Evolutionary conservation across 2,113 vertebrate species (phyloP), one percentile per base, ranked within the genome.

Genomic region (Micronycteris hirsuta): DNA sequence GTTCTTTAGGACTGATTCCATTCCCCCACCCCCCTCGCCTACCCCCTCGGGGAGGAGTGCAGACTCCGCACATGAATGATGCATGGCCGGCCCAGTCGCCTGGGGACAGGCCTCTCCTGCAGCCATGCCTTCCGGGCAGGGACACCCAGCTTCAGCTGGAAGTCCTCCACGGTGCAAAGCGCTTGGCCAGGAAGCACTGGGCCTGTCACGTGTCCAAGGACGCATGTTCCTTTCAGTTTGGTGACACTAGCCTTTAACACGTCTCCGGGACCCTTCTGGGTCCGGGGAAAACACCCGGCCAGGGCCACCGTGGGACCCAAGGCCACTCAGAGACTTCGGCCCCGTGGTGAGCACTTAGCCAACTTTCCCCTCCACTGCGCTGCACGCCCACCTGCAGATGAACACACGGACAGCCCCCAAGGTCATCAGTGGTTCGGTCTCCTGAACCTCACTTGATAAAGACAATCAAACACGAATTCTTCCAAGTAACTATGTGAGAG

Each of bases 301-400:
- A 9, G 20, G 61, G 31, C 54, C 4, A 54, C 43, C 22, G 2
- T 31, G 5, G 65, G 1, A 0, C 16, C 67, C 47, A 4, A 2
- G 54, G 49, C 86, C 74, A 5, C 81, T 11, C 28, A 9, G 15
- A 7, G 63, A 8, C 38, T 11, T 4, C 10, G 20, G 41, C n/a
- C 41, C 31, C 31, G 17, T 33, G 19, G 43, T 1, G 22, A 17
- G 41, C 31, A 19, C 33, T 9, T 1, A 17, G 33, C 4, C 43
- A 5, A 9, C 68, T 12, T 49, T n/a, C 86, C 71, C 17, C 7
- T 9, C 68, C 11, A 0, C 63, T 4, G 77, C 5, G 7, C 36
- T 58, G 24, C 10, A 4, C 58, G 5, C 67, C 77, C 9, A 4
- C 24, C 80, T 31, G 54, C 77, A 26, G 3, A 52, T 11, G 15